Evolutionary conservation across 2,113 vertebrate species (phyloP).

Genomic region (Trichechus manatus): DNA sequence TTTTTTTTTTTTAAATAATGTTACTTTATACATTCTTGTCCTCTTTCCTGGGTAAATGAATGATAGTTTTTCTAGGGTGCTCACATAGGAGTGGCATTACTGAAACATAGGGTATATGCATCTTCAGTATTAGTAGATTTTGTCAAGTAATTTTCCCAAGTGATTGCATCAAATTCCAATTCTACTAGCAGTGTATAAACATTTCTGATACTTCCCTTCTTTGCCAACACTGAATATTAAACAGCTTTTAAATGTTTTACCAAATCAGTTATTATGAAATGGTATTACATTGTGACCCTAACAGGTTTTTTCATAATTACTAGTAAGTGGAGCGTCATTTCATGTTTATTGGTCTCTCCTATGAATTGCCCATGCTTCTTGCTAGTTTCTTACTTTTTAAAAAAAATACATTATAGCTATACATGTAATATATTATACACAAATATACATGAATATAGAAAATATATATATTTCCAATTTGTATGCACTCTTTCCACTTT

Average conservation of each 20-base stretch:
- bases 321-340: not conserved
- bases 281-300: not conserved
- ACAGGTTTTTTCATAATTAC: slow-evolving; percentile 5
- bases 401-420: no score
- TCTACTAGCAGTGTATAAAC: not conserved
- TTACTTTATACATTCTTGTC: not conserved
- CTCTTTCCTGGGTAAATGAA: no score
- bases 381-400: not conserved
- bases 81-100: no score
- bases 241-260: not conserved
- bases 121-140: no score
- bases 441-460: not conserved
- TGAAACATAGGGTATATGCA: no score
- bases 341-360: not conserved
- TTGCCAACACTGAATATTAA: not conserved
- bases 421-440: not conserved
- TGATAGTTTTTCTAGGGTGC: no score
- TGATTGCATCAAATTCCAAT: not conserved
- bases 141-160: not conserved
- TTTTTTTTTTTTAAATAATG: not conserved
- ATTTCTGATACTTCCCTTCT: not conserved
- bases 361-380: not conserved
- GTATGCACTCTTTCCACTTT: not conserved
- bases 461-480: not conserved
- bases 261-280: not conserved